Conservation (phyloP, 2,888 invertebrate species). For the Himalopsyche kuldschensis region DNA sequence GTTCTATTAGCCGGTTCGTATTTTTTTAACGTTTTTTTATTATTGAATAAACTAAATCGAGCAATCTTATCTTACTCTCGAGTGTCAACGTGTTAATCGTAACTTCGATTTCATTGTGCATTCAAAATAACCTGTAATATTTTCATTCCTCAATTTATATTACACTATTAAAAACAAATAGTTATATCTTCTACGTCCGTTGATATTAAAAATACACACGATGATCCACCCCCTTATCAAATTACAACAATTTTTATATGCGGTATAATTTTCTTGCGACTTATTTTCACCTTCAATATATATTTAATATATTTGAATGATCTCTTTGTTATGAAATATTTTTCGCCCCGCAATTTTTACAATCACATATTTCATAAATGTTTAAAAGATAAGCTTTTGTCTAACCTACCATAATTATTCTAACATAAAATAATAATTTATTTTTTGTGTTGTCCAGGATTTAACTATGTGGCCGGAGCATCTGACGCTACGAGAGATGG, state of each 20-base stretch:
- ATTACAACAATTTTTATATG: no score
- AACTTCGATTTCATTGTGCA: background rate
- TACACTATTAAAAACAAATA: no score
- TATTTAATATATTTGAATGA: background rate
- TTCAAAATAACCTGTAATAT: no score
- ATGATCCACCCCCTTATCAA: no score
- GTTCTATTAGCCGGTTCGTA: slow-evolving; percentile 53
- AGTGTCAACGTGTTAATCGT: slow-evolving; percentile 1
- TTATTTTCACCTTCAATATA: no score
- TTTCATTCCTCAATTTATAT: no score
- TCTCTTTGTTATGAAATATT: background rate
- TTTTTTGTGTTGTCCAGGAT: slow-evolving; percentile 47
- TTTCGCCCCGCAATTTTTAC: background rate
- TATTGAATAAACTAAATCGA: background rate
- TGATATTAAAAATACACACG: no score
- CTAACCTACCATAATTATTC: background rate
- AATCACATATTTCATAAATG: background rate
- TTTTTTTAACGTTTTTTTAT: background rate
- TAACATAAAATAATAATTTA: background rate
- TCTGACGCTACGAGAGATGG: slow-evolving; percentile 49
- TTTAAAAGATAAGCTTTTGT: background rate
- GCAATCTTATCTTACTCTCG: slow-evolving; percentile 19
- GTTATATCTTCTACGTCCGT: no score
- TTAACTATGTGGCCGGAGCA: slow-evolving; percentile 51
- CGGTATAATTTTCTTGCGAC: no score